phyloP scores from a whole-genome alignment of 2,113 vertebrate species.

The Albula goreensis region DNA sequence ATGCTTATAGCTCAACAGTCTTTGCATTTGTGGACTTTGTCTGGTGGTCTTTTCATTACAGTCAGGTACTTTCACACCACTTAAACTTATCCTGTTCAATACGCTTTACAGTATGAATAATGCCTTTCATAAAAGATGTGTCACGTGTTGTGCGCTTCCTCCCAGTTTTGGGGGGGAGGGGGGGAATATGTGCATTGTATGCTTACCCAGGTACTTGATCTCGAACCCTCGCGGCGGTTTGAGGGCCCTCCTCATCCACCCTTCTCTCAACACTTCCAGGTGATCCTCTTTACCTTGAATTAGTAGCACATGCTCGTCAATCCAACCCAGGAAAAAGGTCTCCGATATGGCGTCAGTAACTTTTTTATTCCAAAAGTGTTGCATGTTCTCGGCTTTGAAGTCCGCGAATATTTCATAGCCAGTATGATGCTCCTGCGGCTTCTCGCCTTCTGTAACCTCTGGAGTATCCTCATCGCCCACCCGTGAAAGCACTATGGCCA shows the following conservation, averaged over 20 bases:
- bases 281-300: conserved; percentile 87
- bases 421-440: conserved; percentile 70
- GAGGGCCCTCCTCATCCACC: conserved; percentile 85
- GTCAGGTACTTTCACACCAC: too few species aligned
- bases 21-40: too few species aligned
- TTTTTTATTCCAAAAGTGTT: conserved; percentile 89
- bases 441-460: conserved; percentile 37
- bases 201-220: conserved; percentile 86
- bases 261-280: conserved; percentile 86
- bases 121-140: background rate
- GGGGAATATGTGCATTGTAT: background rate
- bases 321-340: conserved; percentile 92
- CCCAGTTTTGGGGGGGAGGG: background rate
- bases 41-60: too few species aligned
- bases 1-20: too few species aligned
- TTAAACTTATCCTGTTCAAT: too few species aligned
- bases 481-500: conserved; percentile 84
- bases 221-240: conserved; percentile 83
- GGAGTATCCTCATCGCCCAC: conserved; percentile 39
- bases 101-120: too few species aligned
- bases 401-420: conserved; percentile 91
- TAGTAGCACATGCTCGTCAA: conserved; percentile 89
- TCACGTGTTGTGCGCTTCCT: background rate
- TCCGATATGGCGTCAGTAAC: conserved; percentile 85
- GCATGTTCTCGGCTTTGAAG: conserved; percentile 93